Conservation (phyloP, 2,888 invertebrate genomes). For the Caenorhabditis parvicauda region DNA sequence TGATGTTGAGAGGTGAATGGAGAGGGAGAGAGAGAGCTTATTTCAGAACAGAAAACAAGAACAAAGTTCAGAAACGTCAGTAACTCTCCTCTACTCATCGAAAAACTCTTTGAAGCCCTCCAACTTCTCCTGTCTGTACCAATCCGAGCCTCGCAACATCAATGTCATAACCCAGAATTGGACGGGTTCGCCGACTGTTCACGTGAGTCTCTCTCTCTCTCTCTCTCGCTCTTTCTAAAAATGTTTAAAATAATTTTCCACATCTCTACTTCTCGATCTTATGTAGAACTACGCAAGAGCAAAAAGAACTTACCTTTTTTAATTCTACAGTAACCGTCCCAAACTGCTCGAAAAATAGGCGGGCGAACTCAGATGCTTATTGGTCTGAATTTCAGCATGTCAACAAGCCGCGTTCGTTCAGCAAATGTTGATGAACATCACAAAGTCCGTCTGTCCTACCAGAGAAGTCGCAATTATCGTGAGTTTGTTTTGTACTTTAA, state of each 20-base stretch:
- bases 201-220: no score
- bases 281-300: no score
- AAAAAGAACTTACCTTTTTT: no score
- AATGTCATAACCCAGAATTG: slow-evolving; percentile 66
- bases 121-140: slow-evolving; percentile 45
- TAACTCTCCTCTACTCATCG: slow-evolving; percentile 23
- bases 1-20: slow-evolving; percentile 71
- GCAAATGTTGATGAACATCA: slow-evolving; percentile 66
- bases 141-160: slow-evolving; percentile 66
- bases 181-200: slow-evolving; percentile 74
- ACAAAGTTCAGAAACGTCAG: no score
- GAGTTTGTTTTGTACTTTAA: slow-evolving; percentile 3
- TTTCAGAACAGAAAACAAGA: no score
- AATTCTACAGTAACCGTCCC: no score
- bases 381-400: slow-evolving; percentile 71
- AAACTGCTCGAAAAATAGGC: background rate
- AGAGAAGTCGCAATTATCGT: slow-evolving; percentile 49
- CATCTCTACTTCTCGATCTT: background rate
- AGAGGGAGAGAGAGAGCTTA: slow-evolving; percentile 55
- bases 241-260: background rate
- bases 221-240: no score
- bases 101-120: slow-evolving; percentile 48
- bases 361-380: slow-evolving; percentile 61
- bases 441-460: slow-evolving; percentile 56
- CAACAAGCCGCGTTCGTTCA: slow-evolving; percentile 92